Conservation (phyloP, 2,888 invertebrate species). For the Drosophila kuntzei region DNA sequence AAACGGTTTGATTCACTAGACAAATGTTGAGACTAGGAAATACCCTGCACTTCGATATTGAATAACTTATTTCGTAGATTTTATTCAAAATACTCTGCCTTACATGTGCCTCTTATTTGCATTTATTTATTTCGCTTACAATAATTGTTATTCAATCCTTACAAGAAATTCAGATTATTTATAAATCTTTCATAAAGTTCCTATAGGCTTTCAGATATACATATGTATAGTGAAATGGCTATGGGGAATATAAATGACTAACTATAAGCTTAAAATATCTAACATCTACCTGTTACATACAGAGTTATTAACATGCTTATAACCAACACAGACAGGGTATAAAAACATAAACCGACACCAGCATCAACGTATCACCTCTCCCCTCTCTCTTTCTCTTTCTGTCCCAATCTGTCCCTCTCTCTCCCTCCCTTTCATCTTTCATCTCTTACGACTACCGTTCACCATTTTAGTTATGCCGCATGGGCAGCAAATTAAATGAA, state of each 20-base stretch:
- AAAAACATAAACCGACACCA: slow-evolving; percentile 35
- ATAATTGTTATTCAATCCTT: too few relatives aligned
- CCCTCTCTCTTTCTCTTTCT: neutral
- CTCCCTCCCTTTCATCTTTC: slow-evolving; percentile 16
- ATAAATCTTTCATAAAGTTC: too few relatives aligned
- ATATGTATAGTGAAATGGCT: too few relatives aligned
- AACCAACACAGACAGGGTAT: slow-evolving; percentile 13
- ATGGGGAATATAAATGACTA: neutral
- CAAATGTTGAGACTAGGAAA: neutral
- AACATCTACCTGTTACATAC: neutral
- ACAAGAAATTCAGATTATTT: too few relatives aligned
- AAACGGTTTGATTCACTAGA: neutral
- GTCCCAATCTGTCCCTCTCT: neutral
- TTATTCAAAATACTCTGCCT: too few relatives aligned
- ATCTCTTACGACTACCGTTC: slow-evolving; percentile 48
- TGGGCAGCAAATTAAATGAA: slow-evolving; percentile 77
- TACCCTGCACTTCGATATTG: neutral
- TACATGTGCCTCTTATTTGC: too few relatives aligned
- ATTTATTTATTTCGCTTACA: too few relatives aligned
- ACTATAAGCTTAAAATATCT: neutral
- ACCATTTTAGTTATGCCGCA: slow-evolving; percentile 72
- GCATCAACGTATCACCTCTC: neutral
- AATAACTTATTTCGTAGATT: too few relatives aligned
- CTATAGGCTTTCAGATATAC: too few relatives aligned
- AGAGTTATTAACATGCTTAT: slow-evolving; percentile 6